These are phyloP conservation scores for Oncorhynchus gorbuscha DNA, from an alignment of 2,113 vertebrate genomes.

Conservation along the genomic window DNA sequence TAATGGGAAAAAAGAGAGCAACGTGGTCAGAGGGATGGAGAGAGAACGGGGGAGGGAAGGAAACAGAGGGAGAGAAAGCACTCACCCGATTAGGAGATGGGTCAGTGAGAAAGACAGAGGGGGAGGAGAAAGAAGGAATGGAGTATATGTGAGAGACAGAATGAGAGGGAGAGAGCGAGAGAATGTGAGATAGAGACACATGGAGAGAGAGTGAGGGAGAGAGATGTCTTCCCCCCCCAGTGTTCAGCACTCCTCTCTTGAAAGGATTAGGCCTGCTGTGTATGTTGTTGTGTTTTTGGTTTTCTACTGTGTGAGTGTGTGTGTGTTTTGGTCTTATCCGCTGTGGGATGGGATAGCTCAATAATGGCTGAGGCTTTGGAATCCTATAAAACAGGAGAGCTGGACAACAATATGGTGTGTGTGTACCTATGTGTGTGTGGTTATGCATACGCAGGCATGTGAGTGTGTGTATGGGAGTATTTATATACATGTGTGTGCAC, in stretches of 20 bases:
- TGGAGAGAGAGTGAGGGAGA: too few species aligned
- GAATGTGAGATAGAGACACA: too few species aligned
- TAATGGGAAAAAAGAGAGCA: too few species aligned
- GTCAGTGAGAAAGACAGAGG: background rate
- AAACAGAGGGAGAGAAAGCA: background rate
- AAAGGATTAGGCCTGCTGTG: background rate
- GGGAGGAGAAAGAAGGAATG: too few species aligned
- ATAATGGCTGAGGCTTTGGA: background rate
- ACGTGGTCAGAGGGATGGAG: too few species aligned
- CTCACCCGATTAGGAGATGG: too few species aligned
- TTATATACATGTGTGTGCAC: background rate
- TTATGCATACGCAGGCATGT: background rate
- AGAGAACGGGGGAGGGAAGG: too few species aligned
- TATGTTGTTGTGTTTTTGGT: background rate
- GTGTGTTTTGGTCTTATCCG: background rate
- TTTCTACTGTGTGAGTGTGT: background rate
- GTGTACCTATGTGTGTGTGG: background rate
- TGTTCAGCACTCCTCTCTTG: too few species aligned
- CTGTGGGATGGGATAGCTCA: background rate
- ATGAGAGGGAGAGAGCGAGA: too few species aligned
- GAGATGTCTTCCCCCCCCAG: too few species aligned
- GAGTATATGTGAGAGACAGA: too few species aligned
- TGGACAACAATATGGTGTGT: background rate
- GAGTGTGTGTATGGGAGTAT: background rate
- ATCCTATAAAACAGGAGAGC: background rate